Conservation (phyloP, 2,888 invertebrate genomes). For the Pristionchus maxplancki region DNA sequence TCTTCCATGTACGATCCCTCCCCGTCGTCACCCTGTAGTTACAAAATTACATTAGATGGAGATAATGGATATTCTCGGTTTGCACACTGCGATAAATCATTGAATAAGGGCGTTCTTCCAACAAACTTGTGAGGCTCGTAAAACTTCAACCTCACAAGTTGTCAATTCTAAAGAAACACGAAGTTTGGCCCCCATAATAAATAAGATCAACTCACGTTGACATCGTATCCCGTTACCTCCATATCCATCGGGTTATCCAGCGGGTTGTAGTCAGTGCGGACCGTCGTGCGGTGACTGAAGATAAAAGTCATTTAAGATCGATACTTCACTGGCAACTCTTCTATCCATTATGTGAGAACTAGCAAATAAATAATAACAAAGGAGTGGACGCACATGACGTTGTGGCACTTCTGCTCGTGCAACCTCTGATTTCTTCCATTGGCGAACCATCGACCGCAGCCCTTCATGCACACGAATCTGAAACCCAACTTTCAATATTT, state of each 20-base stretch:
- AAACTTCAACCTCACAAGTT: background rate
- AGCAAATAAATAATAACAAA: background rate
- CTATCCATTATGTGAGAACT: background rate
- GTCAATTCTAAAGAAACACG: background rate
- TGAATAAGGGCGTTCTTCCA: too few species aligned
- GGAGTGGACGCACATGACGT: background rate
- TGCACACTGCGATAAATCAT: too few species aligned
- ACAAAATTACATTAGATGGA: background rate
- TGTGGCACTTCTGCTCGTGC: conserved; percentile 62
- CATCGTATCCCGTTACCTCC: background rate
- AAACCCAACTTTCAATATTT: background rate
- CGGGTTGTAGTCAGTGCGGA: conserved; percentile 47
- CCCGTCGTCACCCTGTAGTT: background rate
- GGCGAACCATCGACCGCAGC: conserved; percentile 70
- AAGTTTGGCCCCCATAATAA: background rate
- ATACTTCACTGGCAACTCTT: background rate
- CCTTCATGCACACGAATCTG: conserved; percentile 68
- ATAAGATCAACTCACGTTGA: background rate
- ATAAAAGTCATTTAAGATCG: too few species aligned
- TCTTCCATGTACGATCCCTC: conserved; percentile 20
- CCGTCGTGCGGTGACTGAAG: conserved; percentile 14
- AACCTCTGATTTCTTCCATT: conserved; percentile 57
- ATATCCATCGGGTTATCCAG: conserved; percentile 39
- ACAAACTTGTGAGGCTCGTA: too few species aligned
- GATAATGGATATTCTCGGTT: too few species aligned